Evolutionary conservation across 2,888 invertebrate genomes (phyloP), one percentile per base, ranked within the genome.

Genomic region (Tuberolachnus salignus): DNA sequence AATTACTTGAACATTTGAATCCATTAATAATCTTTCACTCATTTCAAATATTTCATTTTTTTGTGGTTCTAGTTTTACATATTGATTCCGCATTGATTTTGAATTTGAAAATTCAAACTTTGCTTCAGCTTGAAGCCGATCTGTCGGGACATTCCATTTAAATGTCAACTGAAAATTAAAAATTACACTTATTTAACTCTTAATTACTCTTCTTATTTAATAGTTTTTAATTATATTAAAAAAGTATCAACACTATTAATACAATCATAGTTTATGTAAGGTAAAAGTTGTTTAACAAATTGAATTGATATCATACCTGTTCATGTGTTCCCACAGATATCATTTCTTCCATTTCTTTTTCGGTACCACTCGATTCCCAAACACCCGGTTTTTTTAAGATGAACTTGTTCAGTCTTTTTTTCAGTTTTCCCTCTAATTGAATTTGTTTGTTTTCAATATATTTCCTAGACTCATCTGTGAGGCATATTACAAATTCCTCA

Each of bases 401-500:
- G 10, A 67, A 49, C 11, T 16, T 16, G 11, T 80, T 57, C 11
- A 82, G 80, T 14, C 61, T 80, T 26, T 81, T 74, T 42, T 74
- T 61, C n/a, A 67, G 64, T 23, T 80, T 42, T 16, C 69, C 63
- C 2, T 72, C 80, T 14, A 73, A 67, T 51, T 46, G 61, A 63
- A 46, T 81, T 53, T 81, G 74, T 13, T 81, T 81, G 10, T 80
- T 73, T 13, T 81, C 80, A 34, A 82, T 80, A 19, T 67, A 80
- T 23, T 53, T 73, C 26, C 78, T 81, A n/a, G 82, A 82, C 13
- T 67, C 69, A 13, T 81, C 72, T 1, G 83, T 82, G 1, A 81
- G 66, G 51, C 83, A 82, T 19, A 83, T 67, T 55, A 82, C 64
- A 75, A 82, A 83, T 51, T 82, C 81, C 14, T 83, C 81, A 8